Percentiles rank a stretch among this genome's conserved stretches.
Evolutionary conservation across 2,888 invertebrate genomes (phyloP).

Genomic region (Plebejus melissa): DNA sequence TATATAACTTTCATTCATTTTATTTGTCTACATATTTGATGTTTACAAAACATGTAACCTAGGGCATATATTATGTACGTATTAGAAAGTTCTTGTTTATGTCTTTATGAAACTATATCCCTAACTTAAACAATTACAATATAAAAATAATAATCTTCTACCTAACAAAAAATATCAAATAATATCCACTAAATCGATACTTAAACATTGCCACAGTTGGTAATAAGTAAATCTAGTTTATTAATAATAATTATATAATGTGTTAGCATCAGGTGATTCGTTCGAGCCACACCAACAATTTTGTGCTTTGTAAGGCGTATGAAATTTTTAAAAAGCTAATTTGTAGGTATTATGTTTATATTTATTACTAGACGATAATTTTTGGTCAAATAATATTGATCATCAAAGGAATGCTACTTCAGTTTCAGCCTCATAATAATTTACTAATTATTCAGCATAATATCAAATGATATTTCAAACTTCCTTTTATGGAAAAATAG

Average conservation of each 20-base stretch:
- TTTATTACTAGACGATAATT: background rate
- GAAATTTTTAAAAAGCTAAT: constrained; percentile 9
- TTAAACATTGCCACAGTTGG: constrained; percentile 20
- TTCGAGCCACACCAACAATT: constrained; percentile 22
- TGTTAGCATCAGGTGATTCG: background rate
- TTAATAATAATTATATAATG: background rate
- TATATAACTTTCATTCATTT: background rate
- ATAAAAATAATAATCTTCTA: constrained; percentile 26
- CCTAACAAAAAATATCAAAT: constrained; percentile 12
- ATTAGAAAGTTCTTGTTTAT: constrained; percentile 19
- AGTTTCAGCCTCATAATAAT: background rate
- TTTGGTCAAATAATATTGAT: constrained; percentile 16
- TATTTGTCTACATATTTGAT: background rate
- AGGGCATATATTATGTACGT: constrained; percentile 10
- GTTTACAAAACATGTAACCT: constrained; percentile 28
- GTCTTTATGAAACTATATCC: constrained; percentile 23
- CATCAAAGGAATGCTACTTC: background rate
- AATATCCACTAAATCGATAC: constrained; percentile 3
- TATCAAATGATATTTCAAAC: background rate
- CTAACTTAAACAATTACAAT: constrained; percentile 14
- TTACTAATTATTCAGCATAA: constrained; percentile 2
- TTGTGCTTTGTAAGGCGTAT: constrained; percentile 25
- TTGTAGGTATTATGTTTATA: background rate
- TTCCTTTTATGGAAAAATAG: background rate
- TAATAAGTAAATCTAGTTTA: constrained; percentile 22